Percentiles rank a stretch among this genome's conserved stretches.
phyloP scores from a whole-genome alignment of 1,140 invertebrate genomes.

The Heterodera schachtii region DNA sequence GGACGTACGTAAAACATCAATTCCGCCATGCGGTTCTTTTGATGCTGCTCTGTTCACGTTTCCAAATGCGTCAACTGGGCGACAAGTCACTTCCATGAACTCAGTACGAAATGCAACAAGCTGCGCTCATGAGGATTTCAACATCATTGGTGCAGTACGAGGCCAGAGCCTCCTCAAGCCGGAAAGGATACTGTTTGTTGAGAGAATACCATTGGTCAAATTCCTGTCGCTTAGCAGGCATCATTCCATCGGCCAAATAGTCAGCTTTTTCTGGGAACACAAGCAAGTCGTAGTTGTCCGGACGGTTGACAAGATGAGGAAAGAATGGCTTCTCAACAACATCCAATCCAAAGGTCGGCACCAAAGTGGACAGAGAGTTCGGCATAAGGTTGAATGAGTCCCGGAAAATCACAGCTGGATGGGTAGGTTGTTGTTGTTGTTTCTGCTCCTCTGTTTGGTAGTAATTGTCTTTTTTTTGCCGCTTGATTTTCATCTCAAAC shows the following conservation, averaged over 20 bases:
- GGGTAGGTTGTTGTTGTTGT: too few relatives aligned
- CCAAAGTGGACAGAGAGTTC: neutral
- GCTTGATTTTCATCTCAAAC: conserved; percentile 3
- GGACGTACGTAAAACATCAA: too few relatives aligned
- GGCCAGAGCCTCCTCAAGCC: conserved; percentile 20
- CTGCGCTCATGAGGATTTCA: conserved; percentile 21
- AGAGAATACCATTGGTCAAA: neutral
- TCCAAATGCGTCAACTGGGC: too few relatives aligned
- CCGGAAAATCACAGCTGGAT: neutral
- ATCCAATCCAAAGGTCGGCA: conserved; percentile 9
- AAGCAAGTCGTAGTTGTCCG: neutral
- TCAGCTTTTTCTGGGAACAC: neutral
- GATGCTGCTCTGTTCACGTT: too few relatives aligned
- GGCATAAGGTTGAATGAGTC: conserved; percentile 15
- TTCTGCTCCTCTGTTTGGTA: too few relatives aligned
- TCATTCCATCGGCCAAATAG: conserved; percentile 3
- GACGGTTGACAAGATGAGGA: conserved; percentile 32
- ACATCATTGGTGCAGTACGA: neutral
- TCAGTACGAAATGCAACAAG: conserved; percentile 15
- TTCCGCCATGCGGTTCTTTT: too few relatives aligned
- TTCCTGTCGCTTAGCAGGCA: neutral
- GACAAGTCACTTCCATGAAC: too few relatives aligned
- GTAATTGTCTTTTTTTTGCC: neutral
- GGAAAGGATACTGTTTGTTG: conserved; percentile 14
- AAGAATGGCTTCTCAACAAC: conserved; percentile 25